Evolutionary conservation across 2,888 invertebrate genomes (phyloP), one percentile per base, ranked within the genome.

Genomic region (Gisinianus flammeolus): DNA sequence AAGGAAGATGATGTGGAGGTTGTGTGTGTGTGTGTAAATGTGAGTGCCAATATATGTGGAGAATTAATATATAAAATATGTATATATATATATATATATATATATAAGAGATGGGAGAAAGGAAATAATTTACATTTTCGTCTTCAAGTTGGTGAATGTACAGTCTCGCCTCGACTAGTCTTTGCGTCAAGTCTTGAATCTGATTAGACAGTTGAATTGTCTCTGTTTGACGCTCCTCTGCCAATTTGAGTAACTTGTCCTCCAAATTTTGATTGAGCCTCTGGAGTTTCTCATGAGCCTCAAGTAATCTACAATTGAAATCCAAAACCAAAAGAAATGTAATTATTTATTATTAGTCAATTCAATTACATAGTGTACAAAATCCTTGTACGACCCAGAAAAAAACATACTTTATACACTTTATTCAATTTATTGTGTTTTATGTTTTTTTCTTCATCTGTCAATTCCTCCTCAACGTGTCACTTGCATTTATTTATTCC

Each of bases 241-340:
- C 97, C 87, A 97, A 91, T 88, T 93, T 94, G 80, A 97, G 88
- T 80, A 97, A 88, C 87, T 97, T 97, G 87, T 97, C 97, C 89
- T 97, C 97, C 85, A 97, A 89, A 85, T 93, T 94, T 89, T 97
- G 96, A 88, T 97, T 97, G 62, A 97, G 92, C 88, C 94, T 95
- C 88, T 97, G 97, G 79, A 97, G 92, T 86, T 95, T 91, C 87
- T 95, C 94, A 86, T 97, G 96, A 76, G 96, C 95, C 86, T 97
- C 97, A 88, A 94, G 92, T 84, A 97, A 90, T 85, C 97, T 94
- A 86, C 83, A 88, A 87, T 73, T 16, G n/a, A 5, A 54, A 54
- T n/a, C 6, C 19, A 54, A 44, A 44, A 44, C 44, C 44, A 44
- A 44, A 44, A 44, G 44, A 44, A 44, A 44, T 10, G 6, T 44